These are phyloP conservation scores for Alentia gelatinosa DNA, from an alignment of 2,888 invertebrate genomes.

Conservation along the genomic window DNA sequence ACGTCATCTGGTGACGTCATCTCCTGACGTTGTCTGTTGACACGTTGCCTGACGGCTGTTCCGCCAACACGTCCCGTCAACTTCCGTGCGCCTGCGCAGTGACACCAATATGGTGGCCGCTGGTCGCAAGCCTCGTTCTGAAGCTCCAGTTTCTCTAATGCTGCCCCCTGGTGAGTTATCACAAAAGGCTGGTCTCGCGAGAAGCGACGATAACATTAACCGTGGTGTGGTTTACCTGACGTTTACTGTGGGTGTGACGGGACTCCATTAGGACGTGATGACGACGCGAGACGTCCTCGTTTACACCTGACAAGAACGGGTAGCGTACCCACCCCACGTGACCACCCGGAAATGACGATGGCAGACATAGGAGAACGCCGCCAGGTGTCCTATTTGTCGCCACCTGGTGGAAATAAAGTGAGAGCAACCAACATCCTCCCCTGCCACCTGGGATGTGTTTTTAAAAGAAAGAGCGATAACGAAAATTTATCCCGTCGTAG, in stretches of 20 bases:
- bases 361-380: neutral
- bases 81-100: neutral
- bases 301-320: too few species aligned
- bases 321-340: too few species aligned
- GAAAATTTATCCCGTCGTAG: too few species aligned
- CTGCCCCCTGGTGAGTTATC: constrained; percentile 2
- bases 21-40: neutral
- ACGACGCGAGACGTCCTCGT: too few species aligned
- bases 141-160: constrained; percentile 26
- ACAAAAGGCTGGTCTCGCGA: neutral
- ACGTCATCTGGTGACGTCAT: neutral
- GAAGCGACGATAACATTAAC: constrained; percentile 9
- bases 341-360: too few species aligned
- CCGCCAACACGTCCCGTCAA: neutral
- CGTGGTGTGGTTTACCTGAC: neutral
- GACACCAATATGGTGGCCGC: neutral
- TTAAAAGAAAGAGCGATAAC: too few species aligned
- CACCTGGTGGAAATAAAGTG: neutral
- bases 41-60: neutral
- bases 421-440: too few species aligned
- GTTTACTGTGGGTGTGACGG: too few species aligned
- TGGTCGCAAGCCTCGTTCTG: neutral
- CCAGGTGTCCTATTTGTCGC: neutral
- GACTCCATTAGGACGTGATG: neutral
- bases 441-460: too few species aligned